Percentiles rank a stretch among this genome's conserved stretches.
These are phyloP conservation scores for Eudyptes chrysolophus DNA, from an alignment of 2,113 vertebrate species.

Conservation along the genomic window DNA sequence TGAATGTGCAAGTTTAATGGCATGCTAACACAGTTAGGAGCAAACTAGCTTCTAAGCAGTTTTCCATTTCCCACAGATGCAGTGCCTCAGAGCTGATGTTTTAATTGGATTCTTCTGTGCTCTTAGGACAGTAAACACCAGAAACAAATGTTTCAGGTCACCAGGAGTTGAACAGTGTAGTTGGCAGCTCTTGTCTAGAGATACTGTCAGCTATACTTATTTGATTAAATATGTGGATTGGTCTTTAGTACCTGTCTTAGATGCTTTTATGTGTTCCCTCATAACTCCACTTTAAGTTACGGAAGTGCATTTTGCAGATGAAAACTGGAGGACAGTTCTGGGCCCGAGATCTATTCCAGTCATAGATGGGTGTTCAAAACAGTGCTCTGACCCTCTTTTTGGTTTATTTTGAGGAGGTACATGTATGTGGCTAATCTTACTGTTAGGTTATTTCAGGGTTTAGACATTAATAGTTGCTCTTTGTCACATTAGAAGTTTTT, in stretches of 20 bases:
- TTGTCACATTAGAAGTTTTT: not conserved
- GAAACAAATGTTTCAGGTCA: not conserved
- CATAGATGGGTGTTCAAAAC: not conserved
- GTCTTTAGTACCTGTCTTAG: not conserved
- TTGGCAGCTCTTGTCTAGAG: not conserved
- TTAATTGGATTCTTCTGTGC: not conserved
- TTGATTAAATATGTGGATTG: not conserved
- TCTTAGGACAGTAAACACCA: not conserved
- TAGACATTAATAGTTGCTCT: not conserved
- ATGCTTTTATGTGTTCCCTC: not conserved
- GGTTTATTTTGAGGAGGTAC: not conserved
- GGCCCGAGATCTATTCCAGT: not conserved
- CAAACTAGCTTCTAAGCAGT: not conserved
- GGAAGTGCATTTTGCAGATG: fast-evolving
- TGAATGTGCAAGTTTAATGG: not conserved
- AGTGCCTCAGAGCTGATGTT: not conserved
- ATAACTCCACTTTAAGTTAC: not conserved
- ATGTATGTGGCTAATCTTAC: not conserved
- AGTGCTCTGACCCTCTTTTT: not conserved
- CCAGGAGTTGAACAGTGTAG: not conserved
- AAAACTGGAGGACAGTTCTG: not conserved
- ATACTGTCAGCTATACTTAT: not conserved
- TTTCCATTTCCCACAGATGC: not conserved
- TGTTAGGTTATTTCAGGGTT: not conserved
- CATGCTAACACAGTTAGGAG: not conserved